These are phyloP conservation scores for Scaptodrosophila latifasciaeformis DNA, from an alignment of 2,888 invertebrate species.

Conservation along the genomic window DNA sequence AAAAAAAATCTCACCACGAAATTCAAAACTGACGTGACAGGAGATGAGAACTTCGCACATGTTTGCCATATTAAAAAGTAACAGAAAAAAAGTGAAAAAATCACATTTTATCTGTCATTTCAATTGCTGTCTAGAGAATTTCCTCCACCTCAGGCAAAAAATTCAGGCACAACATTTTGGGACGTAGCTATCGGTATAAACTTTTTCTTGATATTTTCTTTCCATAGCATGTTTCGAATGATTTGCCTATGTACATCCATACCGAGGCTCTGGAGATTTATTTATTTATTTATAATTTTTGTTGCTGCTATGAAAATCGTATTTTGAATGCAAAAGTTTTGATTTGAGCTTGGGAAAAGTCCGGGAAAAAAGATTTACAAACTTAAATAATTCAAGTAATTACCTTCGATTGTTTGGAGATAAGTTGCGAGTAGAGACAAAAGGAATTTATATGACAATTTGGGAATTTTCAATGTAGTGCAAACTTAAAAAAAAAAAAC, in stretches of 20 bases:
- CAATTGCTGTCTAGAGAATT: slow-evolving; percentile 36
- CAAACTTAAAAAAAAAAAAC: no score
- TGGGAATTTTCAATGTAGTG: no score
- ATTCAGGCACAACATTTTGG: no score
- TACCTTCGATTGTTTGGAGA: neutral
- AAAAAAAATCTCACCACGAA: slow-evolving; percentile 16
- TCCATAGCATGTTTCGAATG: neutral
- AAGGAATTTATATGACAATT: no score
- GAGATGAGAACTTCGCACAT: neutral
- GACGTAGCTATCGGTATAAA: neutral
- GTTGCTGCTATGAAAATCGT: neutral
- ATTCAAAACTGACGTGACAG: neutral
- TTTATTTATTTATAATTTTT: slow-evolving; percentile 4
- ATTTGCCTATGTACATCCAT: neutral
- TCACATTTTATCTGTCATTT: slow-evolving; percentile 33
- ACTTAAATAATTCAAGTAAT: neutral
- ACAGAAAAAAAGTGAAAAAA: slow-evolving; percentile 1
- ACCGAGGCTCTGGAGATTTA: slow-evolving; percentile 11
- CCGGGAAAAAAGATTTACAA: neutral
- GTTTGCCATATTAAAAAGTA: slow-evolving; percentile 23
- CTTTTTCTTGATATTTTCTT: neutral
- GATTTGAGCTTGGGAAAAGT: slow-evolving; percentile 3
- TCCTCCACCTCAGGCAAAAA: neutral
- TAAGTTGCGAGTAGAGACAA: no score
- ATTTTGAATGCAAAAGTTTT: slow-evolving; percentile 22